phyloP scores from a whole-genome alignment of 2,888 invertebrate species.

The Frankliniella intonsa region DNA sequence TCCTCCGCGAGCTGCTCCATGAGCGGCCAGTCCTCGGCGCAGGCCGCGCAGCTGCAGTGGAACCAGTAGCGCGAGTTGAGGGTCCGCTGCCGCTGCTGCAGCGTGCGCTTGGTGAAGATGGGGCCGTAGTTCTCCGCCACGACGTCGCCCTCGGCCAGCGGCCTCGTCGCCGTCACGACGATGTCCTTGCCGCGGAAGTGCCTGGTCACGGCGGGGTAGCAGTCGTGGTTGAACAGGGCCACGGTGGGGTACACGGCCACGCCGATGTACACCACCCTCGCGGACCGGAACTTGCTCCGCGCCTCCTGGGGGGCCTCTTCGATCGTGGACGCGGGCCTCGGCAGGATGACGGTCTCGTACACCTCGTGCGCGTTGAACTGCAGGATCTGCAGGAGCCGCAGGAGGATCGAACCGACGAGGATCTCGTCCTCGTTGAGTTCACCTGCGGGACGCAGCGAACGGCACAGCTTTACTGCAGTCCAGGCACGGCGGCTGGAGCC shows the following conservation, averaged over 20 bases:
- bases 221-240: constrained; percentile 78
- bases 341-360: constrained; percentile 51
- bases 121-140: constrained; percentile 83
- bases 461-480: constrained; percentile 3
- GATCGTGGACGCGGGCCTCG: background rate
- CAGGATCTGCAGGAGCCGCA: constrained; percentile 67
- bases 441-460: constrained; percentile 40
- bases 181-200: constrained; percentile 70
- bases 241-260: constrained; percentile 72
- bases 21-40: constrained; percentile 69
- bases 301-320: constrained; percentile 31
- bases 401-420: constrained; percentile 59
- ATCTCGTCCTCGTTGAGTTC: constrained; percentile 53
- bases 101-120: constrained; percentile 57
- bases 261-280: constrained; percentile 57
- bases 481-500: constrained; percentile 32
- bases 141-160: constrained; percentile 60
- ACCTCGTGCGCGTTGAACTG: constrained; percentile 86
- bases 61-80: constrained; percentile 74
- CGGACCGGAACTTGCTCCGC: constrained; percentile 46
- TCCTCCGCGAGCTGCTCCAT: constrained; percentile 41
- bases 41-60: constrained; percentile 66
- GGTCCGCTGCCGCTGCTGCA: constrained; percentile 58
- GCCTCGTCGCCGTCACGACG: constrained; percentile 62
- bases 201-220: constrained; percentile 70